Percentiles rank a stretch among this genome's conserved stretches.
Conservation (phyloP, 2,797 vertebrate species). For the Apodemus agrarius region DNA sequence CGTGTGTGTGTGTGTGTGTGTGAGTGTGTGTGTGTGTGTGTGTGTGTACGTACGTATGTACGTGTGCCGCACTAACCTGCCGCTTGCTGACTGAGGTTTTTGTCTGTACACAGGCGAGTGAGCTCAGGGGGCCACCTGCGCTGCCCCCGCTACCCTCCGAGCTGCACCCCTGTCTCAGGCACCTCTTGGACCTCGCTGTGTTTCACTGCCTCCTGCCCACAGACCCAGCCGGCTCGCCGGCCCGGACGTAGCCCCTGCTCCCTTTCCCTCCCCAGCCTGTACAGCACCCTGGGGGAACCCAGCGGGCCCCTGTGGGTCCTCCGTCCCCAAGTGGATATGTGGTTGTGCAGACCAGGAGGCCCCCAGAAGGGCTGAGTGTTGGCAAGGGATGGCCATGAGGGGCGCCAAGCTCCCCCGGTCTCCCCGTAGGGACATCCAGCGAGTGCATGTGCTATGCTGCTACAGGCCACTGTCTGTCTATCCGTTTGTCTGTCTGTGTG, state of each 20-base stretch:
- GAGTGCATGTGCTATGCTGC: constrained; percentile 76
- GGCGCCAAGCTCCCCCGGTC: constrained; percentile 20
- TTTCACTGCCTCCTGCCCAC: constrained; percentile 86
- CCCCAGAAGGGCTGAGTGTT: constrained; percentile 71
- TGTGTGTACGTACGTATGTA: constrained; percentile 37
- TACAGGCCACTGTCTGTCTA: constrained; percentile 72
- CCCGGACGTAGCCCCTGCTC: constrained; percentile 83
- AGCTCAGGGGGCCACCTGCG: constrained; percentile 88
- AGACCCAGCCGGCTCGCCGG: constrained; percentile 84
- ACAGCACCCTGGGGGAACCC: constrained; percentile 61
- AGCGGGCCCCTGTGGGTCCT: constrained; percentile 57
- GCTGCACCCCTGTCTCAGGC: constrained; percentile 87
- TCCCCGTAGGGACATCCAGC: constrained; percentile 40
- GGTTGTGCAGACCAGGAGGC: constrained; percentile 77
- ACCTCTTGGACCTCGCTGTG: constrained; percentile 88
- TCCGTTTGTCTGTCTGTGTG: constrained; percentile 80
- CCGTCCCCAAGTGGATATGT: constrained; percentile 61
- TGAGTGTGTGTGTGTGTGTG: constrained; percentile 48
- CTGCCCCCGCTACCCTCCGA: constrained; percentile 86
- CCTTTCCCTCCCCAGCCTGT: constrained; percentile 18
- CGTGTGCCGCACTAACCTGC: constrained; percentile 88
- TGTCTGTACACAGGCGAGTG: constrained; percentile 93
- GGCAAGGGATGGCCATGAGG: constrained; percentile 65
- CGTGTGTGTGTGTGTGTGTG: constrained; percentile 24
- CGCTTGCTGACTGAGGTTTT: constrained; percentile 92